A percentile compares a stretch with the other conserved stretches of the same genome.
phyloP scores from a whole-genome alignment of 2,113 vertebrate genomes.

The Naja naja region DNA sequence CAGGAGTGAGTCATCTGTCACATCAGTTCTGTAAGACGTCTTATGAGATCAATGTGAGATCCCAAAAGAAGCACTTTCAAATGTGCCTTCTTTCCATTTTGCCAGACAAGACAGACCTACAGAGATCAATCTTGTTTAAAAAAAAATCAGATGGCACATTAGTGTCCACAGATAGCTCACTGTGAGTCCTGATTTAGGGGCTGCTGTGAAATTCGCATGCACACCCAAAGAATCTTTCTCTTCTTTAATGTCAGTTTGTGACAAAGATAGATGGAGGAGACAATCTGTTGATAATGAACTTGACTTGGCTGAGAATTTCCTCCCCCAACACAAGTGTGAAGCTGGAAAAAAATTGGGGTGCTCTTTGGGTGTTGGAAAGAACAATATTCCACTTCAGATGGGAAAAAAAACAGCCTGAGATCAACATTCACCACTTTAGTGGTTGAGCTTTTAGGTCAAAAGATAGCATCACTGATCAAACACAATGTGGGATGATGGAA shows the following conservation, averaged over 20 bases:
- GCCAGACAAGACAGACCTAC: not conserved
- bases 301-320: not conserved
- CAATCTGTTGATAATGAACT: not conserved
- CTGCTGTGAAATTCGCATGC: not conserved
- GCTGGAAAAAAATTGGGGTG: not conserved
- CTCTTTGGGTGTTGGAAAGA: not conserved
- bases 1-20: not conserved
- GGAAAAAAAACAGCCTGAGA: not conserved
- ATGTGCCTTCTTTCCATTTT: not conserved
- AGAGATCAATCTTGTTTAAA: not conserved
- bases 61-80: not conserved
- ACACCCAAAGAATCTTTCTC: not conserved
- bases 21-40: not conserved
- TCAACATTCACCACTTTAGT: not conserved
- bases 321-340: not conserved
- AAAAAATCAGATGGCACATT: not conserved
- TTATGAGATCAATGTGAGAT: not conserved
- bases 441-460: not conserved
- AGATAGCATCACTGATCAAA: not conserved
- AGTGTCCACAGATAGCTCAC: not conserved
- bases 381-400: not conserved
- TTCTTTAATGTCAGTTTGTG: not conserved
- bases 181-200: not conserved
- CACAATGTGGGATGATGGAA: not conserved
- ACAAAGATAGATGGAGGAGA: not conserved